Evolutionary conservation across 2,797 vertebrate genomes (phyloP).

Genomic region (Anabacerthia variegaticeps): DNA sequence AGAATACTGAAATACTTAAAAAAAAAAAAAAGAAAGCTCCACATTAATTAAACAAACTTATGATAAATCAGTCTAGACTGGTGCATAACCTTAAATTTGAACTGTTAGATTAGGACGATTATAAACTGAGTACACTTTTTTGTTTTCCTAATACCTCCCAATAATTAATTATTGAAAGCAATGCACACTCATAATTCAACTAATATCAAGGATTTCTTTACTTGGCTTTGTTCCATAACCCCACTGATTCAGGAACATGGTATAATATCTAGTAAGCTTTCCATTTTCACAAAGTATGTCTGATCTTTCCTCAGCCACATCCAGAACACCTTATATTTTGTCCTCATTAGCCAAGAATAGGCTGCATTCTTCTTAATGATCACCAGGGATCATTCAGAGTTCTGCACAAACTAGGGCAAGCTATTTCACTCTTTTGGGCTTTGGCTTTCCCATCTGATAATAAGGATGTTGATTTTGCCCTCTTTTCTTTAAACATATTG

Average conservation of each 20-base stretch:
- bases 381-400: neutral
- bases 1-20: neutral
- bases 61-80: neutral
- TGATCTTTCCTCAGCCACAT: neutral
- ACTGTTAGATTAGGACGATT: neutral
- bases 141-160: neutral
- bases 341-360: conserved; percentile 29
- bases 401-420: conserved; percentile 22
- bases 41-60: conserved; percentile 8
- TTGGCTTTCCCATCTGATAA: neutral
- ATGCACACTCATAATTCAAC: neutral
- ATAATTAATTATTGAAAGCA: neutral
- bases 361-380: conserved; percentile 4
- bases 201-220: neutral
- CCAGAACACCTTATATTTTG: neutral
- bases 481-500: neutral
- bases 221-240: neutral
- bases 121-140: neutral
- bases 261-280: neutral
- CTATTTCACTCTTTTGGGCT: neutral
- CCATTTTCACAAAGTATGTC: neutral
- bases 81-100: neutral
- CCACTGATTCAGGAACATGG: neutral
- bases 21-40: neutral
- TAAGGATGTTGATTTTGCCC: neutral